Conservation (phyloP, 2,888 invertebrate species). For the Drosophila recens region DNA sequence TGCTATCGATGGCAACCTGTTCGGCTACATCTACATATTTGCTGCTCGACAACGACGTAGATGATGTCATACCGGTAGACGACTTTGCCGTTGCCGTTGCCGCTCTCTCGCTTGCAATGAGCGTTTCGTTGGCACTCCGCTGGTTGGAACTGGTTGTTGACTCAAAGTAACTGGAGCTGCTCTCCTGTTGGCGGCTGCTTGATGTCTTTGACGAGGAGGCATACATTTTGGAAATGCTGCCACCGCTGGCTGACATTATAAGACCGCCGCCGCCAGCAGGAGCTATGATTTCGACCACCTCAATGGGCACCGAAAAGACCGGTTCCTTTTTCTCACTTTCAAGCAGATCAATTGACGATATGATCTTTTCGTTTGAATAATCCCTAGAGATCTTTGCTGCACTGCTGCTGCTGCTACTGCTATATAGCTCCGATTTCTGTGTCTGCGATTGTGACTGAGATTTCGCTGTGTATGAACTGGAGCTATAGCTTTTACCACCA, state of each 20-base stretch:
- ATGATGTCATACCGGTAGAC: slow-evolving; percentile 82
- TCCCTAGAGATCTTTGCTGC: slow-evolving; percentile 64
- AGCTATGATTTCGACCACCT: slow-evolving; percentile 76
- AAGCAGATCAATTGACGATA: slow-evolving; percentile 81
- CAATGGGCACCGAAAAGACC: slow-evolving; percentile 82
- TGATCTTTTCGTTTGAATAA: slow-evolving; percentile 76
- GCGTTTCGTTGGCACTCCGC: slow-evolving; percentile 63
- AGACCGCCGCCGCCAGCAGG: slow-evolving; percentile 46
- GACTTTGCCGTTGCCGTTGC: slow-evolving; percentile 49
- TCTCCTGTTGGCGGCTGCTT: slow-evolving; percentile 56
- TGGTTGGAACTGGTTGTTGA: slow-evolving; percentile 72
- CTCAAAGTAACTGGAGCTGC: slow-evolving; percentile 66
- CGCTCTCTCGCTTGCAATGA: slow-evolving; percentile 74
- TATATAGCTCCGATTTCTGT: slow-evolving; percentile 52
- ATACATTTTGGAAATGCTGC: slow-evolving; percentile 70
- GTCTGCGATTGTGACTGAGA: slow-evolving; percentile 57
- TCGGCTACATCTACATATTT: slow-evolving; percentile 60
- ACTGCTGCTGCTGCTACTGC: slow-evolving; percentile 59
- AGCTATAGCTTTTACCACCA: slow-evolving; percentile 47
- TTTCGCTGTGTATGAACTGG: slow-evolving; percentile 60
- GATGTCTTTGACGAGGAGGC: slow-evolving; percentile 62
- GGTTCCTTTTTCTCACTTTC: slow-evolving; percentile 82
- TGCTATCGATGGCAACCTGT: slow-evolving; percentile 69
- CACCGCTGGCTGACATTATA: slow-evolving; percentile 56
- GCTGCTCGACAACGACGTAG: slow-evolving; percentile 62